Conservation (phyloP, 2,888 invertebrate species). For the Tetheella fluctuosa region DNA sequence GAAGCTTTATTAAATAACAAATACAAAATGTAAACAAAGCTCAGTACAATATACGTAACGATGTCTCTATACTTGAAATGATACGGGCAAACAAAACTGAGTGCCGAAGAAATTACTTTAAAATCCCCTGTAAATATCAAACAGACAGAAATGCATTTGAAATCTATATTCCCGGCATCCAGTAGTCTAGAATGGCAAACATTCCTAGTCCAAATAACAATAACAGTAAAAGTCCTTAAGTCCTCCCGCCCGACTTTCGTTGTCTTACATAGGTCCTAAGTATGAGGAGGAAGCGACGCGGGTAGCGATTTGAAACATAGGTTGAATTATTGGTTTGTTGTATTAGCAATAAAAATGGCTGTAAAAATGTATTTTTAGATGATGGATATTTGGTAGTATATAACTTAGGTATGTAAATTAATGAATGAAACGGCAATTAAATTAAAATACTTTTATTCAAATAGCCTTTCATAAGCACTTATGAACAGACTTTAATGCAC, state of each 20-base stretch:
- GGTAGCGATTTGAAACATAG: constrained; percentile 9
- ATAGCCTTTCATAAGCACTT: too few species aligned
- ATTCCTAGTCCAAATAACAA: constrained; percentile 50
- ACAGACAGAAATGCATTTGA: constrained; percentile 37
- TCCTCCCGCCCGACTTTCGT: constrained; percentile 34
- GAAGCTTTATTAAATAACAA: constrained; percentile 7
- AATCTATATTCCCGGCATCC: constrained; percentile 41
- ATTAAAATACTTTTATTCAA: too few species aligned
- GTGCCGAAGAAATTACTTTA: constrained; percentile 26
- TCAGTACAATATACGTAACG: background rate
- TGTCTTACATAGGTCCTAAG: constrained; percentile 26
- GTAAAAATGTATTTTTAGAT: too few species aligned
- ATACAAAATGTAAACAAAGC: background rate
- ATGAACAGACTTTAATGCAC: too few species aligned
- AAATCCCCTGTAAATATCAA: constrained; percentile 36
- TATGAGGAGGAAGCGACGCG: constrained; percentile 18
- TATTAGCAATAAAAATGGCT: too few species aligned
- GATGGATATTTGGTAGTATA: too few species aligned
- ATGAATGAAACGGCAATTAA: too few species aligned
- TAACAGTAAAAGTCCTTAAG: constrained; percentile 51
- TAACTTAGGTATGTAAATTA: too few species aligned
- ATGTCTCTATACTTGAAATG: background rate
- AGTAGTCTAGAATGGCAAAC: constrained; percentile 38
- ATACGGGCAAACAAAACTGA: background rate
- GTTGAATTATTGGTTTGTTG: too few species aligned